These are phyloP conservation scores for Dermolepida albohirtum DNA, from an alignment of 2,888 invertebrate genomes.

Conservation along the genomic window DNA sequence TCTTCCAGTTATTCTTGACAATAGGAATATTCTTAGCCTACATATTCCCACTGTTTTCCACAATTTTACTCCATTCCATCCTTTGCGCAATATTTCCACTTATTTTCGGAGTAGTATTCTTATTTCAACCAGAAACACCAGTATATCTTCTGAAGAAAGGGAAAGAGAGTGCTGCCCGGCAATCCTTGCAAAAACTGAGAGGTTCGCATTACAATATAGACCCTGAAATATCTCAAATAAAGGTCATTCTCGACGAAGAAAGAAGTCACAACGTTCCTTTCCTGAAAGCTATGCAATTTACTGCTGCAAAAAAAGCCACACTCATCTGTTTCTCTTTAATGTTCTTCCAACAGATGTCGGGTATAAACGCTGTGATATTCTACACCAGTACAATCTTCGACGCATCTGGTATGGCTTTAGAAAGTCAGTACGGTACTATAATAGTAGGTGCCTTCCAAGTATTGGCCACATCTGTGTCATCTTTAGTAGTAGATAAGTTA, in stretches of 20 bases:
- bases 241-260: conserved; percentile 68
- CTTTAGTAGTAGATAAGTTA: conserved; percentile 81
- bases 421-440: conserved; percentile 75
- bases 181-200: conserved; percentile 79
- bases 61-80: conserved; percentile 72
- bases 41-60: conserved; percentile 70
- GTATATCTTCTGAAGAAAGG: conserved; percentile 76
- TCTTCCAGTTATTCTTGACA: conserved; percentile 87
- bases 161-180: conserved; percentile 74
- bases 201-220: conserved; percentile 77
- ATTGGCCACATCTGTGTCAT: conserved; percentile 78
- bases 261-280: conserved; percentile 70
- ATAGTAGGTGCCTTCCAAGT: conserved; percentile 89
- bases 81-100: conserved; percentile 76
- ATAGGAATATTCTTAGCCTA: conserved; percentile 86
- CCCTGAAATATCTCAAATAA: conserved; percentile 76
- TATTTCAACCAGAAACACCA: conserved; percentile 91
- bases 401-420: conserved; percentile 71
- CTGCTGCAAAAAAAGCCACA: conserved; percentile 72
- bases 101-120: conserved; percentile 76
- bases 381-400: conserved; percentile 81
- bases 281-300: conserved; percentile 58
- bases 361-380: conserved; percentile 87
- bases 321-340: conserved; percentile 82
- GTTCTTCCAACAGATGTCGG: conserved; percentile 90